phyloP scores from a whole-genome alignment of 2,888 invertebrate species.

The Oconnorella tubifera region DNA sequence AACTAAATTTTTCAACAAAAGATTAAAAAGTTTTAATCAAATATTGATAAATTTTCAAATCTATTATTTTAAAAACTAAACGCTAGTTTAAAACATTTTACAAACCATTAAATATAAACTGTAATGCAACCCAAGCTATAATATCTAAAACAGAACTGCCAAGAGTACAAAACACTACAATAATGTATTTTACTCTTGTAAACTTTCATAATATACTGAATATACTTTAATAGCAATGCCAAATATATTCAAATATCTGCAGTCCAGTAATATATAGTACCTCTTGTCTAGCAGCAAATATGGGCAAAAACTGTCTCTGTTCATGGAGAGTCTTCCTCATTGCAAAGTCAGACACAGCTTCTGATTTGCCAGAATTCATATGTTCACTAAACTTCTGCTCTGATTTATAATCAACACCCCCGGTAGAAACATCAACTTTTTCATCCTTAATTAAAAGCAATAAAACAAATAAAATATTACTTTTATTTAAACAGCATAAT shows the following conservation, averaged over 20 bases:
- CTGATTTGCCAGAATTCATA: conserved; percentile 64
- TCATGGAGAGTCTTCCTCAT: conserved; percentile 72
- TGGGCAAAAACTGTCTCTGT: conserved; percentile 87
- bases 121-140: too few relatives aligned
- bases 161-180: too few relatives aligned
- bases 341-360: conserved; percentile 78
- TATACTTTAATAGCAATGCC: neutral
- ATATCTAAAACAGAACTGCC: too few relatives aligned
- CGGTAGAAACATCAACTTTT: conserved; percentile 45
- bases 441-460: conserved; percentile 33
- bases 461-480: too few relatives aligned
- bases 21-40: too few relatives aligned
- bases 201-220: neutral
- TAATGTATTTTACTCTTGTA: neutral
- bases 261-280: too few relatives aligned
- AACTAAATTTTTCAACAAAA: too few relatives aligned
- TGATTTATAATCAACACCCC: conserved; percentile 77
- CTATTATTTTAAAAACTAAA: too few relatives aligned
- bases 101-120: too few relatives aligned
- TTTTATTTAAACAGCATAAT: too few relatives aligned
- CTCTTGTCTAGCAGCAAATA: conserved; percentile 91
- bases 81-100: too few relatives aligned
- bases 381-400: conserved; percentile 96
- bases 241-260: neutral
- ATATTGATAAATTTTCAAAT: too few relatives aligned